These are phyloP conservation scores for Drosophila nikananu DNA, from an alignment of 1,140 invertebrate genomes.

Conservation along the genomic window DNA sequence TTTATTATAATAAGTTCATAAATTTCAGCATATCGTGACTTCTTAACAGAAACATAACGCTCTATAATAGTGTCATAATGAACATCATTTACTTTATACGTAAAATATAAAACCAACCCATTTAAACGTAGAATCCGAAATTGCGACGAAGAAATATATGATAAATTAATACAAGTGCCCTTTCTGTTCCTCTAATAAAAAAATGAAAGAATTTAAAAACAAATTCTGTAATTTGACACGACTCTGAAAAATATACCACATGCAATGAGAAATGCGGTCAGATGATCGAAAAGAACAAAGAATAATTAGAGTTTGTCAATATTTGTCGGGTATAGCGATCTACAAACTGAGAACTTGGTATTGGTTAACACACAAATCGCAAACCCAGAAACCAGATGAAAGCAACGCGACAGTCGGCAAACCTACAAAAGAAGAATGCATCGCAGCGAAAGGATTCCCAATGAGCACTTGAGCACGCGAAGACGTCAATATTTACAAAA, in stretches of 20 bases:
- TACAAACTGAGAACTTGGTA: constrained; percentile 37
- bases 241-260: neutral
- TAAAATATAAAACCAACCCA: neutral
- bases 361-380: constrained; percentile 67
- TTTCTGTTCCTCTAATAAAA: neutral
- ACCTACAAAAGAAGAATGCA: constrained; percentile 24
- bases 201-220: no score
- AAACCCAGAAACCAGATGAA: constrained; percentile 64
- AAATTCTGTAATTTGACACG: neutral
- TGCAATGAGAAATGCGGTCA: constrained; percentile 24
- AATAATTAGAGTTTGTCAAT: constrained; percentile 70
- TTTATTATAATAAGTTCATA: neutral
- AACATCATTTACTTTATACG: neutral
- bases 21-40: neutral
- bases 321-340: constrained; percentile 46
- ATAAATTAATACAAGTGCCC: neutral
- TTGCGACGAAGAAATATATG: neutral
- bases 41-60: neutral
- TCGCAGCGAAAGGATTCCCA: constrained; percentile 67
- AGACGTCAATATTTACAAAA: constrained; percentile 77
- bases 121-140: neutral
- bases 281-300: constrained; percentile 3
- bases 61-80: neutral
- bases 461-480: constrained; percentile 64
- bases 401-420: constrained; percentile 35